Conservation (phyloP, 1,140 invertebrate species). For the Drosophila orena region DNA sequence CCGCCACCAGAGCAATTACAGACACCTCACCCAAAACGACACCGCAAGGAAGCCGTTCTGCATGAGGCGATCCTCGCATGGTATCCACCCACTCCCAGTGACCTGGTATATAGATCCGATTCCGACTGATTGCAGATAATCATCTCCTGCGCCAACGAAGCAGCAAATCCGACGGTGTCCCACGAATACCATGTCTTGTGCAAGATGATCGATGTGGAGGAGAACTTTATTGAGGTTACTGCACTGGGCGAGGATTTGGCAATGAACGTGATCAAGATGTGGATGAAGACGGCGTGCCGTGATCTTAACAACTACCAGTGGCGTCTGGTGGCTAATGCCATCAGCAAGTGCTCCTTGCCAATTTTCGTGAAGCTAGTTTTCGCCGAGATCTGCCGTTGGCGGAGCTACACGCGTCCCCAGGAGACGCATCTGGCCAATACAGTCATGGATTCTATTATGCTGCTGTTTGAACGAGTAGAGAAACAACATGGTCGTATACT, state of each 20-base stretch:
- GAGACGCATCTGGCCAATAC: conserved; percentile 96
- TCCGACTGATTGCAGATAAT: conserved; percentile 89
- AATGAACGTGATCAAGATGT: conserved; percentile 96
- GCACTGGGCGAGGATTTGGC: conserved; percentile 97
- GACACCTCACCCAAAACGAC: conserved; percentile 49
- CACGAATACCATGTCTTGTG: conserved; percentile 94
- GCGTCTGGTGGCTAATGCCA: conserved; percentile 96
- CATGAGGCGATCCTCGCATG: conserved; percentile 61
- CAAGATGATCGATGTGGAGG: conserved; percentile 95
- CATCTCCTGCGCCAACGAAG: conserved; percentile 94
- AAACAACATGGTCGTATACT: conserved; percentile 96
- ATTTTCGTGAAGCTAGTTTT: conserved; percentile 99
- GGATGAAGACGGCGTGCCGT: conserved; percentile 96
- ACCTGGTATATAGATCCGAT: conserved; percentile 32
- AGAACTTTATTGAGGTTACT: conserved; percentile 97
- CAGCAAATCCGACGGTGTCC: conserved; percentile 93
- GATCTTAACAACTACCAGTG: conserved; percentile 97
- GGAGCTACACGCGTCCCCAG: conserved; percentile 97
- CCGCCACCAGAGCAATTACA: conserved; percentile 16
- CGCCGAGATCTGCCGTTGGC: conserved; percentile 98
- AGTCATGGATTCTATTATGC: conserved; percentile 99
- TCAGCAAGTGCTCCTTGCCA: conserved; percentile 96
- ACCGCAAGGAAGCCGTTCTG: conserved; percentile 61
- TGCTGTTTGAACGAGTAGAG: conserved; percentile 97
- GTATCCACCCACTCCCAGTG: conserved; percentile 26